Percentiles rank a stretch among this genome's conserved stretches.
These are phyloP conservation scores for Salmo trutta DNA, from an alignment of 2,797 vertebrate species.

Conservation along the genomic window DNA sequence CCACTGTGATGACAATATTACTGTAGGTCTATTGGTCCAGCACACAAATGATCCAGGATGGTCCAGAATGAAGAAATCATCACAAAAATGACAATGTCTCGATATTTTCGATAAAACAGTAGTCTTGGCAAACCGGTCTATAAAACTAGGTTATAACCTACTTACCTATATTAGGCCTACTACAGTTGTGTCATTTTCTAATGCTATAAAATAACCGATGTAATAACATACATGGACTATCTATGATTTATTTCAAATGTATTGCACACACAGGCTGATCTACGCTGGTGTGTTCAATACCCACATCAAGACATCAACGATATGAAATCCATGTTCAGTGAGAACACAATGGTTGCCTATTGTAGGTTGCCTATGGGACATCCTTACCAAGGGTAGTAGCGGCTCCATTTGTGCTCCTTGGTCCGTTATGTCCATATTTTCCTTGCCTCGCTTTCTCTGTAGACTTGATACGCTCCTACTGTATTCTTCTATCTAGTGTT, in stretches of 20 bases:
- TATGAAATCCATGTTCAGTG: not conserved
- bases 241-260: not conserved
- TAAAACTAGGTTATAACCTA: not conserved
- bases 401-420: slow-evolving; percentile 98
- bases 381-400: slow-evolving; percentile 90
- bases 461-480: slow-evolving; percentile 42
- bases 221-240: not conserved
- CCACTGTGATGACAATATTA: not conserved
- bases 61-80: not conserved
- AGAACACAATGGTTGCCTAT: not conserved
- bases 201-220: not conserved
- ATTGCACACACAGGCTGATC: not conserved
- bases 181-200: not conserved
- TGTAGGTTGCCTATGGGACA: not conserved
- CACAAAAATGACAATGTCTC: not conserved
- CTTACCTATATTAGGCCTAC: not conserved
- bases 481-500: slow-evolving; percentile 29
- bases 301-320: not conserved
- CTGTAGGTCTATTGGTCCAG: not conserved
- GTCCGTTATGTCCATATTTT: slow-evolving; percentile 92
- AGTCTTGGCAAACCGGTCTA: not conserved
- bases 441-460: slow-evolving; percentile 46
- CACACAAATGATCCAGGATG: not conserved
- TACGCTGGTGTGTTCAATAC: not conserved
- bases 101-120: not conserved